Percentiles rank a stretch among this genome's conserved stretches.
Conservation (phyloP, 2,113 vertebrate species). For the Coptodon rendalli region DNA sequence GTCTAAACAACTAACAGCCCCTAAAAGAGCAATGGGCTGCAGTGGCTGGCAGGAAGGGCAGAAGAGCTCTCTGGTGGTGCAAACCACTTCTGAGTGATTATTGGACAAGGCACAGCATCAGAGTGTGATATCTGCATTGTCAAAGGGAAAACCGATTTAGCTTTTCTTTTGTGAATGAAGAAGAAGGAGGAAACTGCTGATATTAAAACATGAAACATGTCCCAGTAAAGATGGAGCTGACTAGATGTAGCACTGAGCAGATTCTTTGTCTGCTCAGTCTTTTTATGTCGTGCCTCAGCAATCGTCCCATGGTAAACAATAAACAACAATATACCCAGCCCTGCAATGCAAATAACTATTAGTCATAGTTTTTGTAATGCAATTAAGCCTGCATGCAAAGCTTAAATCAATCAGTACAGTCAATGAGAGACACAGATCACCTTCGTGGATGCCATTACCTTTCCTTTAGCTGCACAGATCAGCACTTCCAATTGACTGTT, state of each 20-base stretch:
- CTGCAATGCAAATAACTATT: conserved; percentile 14
- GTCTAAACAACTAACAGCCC: neutral
- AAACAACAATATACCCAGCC: neutral
- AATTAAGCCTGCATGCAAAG: conserved; percentile 23
- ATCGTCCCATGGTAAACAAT: neutral
- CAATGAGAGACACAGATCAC: neutral
- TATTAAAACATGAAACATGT: conserved; percentile 4
- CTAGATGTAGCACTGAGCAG: neutral
- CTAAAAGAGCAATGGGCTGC: neutral
- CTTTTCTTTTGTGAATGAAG: neutral
- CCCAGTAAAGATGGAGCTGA: neutral
- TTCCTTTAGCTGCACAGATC: neutral
- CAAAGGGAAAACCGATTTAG: conserved; percentile 29
- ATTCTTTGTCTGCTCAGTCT: neutral
- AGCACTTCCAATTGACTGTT: neutral
- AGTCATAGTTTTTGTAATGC: conserved; percentile 10
- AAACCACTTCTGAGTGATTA: neutral
- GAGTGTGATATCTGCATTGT: neutral
- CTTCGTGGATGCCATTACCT: neutral
- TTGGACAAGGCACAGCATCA: neutral
- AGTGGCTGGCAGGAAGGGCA: neutral
- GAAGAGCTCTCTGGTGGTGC: neutral
- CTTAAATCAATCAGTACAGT: conserved; percentile 45
- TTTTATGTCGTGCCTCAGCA: neutral
- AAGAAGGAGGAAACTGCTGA: conserved; percentile 9